Evolutionary conservation across 2,113 vertebrate genomes (phyloP).

Genomic region (Leptobrachium ailaonicum): DNA sequence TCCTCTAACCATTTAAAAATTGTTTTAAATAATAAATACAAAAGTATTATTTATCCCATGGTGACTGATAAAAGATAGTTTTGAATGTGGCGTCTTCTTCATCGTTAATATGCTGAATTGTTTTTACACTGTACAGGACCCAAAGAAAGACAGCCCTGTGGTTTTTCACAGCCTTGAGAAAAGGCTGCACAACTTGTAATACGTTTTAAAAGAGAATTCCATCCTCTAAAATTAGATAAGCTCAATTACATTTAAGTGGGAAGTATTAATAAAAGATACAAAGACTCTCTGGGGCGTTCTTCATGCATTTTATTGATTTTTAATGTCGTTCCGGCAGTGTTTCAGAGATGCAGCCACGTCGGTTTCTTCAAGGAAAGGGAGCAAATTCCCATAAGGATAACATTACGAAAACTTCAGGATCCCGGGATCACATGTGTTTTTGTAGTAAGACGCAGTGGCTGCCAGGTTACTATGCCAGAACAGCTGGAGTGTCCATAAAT

Average conservation of each 20-base stretch:
- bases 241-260: too few relatives aligned
- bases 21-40: too few relatives aligned
- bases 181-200: background rate
- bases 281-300: background rate
- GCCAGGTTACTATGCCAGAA: background rate
- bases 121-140: too few relatives aligned
- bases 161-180: background rate
- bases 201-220: too few relatives aligned
- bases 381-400: background rate
- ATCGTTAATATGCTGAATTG: too few relatives aligned
- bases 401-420: background rate
- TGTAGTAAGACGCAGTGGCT: background rate
- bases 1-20: too few relatives aligned
- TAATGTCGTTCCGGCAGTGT: background rate
- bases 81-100: too few relatives aligned
- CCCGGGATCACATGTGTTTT: background rate
- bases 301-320: background rate
- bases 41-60: too few relatives aligned
- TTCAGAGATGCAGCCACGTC: background rate
- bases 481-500: background rate
- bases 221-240: too few relatives aligned
- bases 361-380: background rate
- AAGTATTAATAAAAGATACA: too few relatives aligned
- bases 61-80: too few relatives aligned
- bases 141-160: too few relatives aligned